Conservation (phyloP, 2,797 vertebrate species). For the Oceanodroma leucorhoa region DNA sequence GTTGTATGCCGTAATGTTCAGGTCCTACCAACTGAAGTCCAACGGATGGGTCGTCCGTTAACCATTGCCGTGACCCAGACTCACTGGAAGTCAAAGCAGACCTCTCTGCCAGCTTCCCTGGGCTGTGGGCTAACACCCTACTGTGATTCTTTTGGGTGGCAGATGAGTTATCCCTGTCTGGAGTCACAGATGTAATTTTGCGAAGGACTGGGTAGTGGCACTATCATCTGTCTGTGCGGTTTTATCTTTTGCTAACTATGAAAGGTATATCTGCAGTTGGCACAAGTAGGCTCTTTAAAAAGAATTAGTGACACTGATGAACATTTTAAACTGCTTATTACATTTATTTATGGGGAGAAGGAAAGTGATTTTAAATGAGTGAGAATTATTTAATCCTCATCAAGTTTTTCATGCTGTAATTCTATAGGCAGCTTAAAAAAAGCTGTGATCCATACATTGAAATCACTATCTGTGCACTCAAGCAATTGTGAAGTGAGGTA, state of each 20-base stretch:
- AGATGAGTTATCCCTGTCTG: neutral
- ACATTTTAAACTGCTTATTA: neutral
- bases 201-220: neutral
- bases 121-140: neutral
- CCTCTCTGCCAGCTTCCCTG: neutral
- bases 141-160: neutral
- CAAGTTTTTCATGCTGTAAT: neutral
- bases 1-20: neutral
- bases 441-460: neutral
- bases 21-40: neutral
- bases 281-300: neutral
- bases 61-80: neutral
- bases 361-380: neutral
- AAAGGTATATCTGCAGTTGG: neutral
- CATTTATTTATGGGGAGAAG: neutral
- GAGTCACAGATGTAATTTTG: neutral
- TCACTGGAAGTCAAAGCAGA: neutral
- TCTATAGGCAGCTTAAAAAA: neutral
- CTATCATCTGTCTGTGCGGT: neutral
- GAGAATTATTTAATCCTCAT: neutral
- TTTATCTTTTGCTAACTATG: neutral
- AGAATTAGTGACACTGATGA: neutral
- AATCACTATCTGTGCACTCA: neutral
- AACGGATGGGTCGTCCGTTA: neutral
- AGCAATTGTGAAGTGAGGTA: neutral